Evolutionary conservation across 2,888 invertebrate genomes (phyloP), one percentile per base, ranked within the genome.

Genomic region (Sclerodermus sp.): DNA sequence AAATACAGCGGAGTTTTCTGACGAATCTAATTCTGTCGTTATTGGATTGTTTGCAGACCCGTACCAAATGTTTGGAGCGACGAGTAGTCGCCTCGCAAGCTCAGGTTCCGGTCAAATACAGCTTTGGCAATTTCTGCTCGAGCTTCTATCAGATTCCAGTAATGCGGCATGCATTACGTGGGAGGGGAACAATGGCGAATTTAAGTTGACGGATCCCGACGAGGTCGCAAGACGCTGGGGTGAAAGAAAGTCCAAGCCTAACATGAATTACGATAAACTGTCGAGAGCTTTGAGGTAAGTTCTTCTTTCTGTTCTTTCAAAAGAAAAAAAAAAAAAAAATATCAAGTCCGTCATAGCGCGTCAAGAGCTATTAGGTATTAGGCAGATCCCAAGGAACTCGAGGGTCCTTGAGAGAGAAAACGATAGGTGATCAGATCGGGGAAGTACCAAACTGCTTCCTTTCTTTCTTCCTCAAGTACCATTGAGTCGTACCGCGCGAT

Each of bases 221-320:
- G 98, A 98, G 77, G 96, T 96, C 55, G 98, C 98, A 13, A 85
- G 96, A 62, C 85, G 97, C 71, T 99, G 99, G 99, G 99, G 99
- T 49, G 98, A 98, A 79, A 84, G 98, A 60, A 99, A 99, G 81
- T 96, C 95, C 62, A 98, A 98, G 81, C 98, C 98, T 39, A 99
- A 99, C 82, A 99, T 99, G 98, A 99, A 99, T 83, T 98, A 98
- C 81, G 98, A 99, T 82, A 98, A 98, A 81, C 87, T 98, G 70
- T 96, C 95, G 79, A 87, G 98, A 66, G 98, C 98, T 45, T 84
- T 97, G 75, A 90, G 94, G 88, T 98, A 85, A 82, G 81, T 64
- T 40, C 39, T n/a, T n/a, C n/a, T n/a, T n/a, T n/a, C n/a, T n/a
- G n/a, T n/a, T n/a, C n/a, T n/a, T n/a, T n/a, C n/a, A n/a, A n/a